Conservation (phyloP, 2,113 vertebrate species). For the Sylvia atricapilla region DNA sequence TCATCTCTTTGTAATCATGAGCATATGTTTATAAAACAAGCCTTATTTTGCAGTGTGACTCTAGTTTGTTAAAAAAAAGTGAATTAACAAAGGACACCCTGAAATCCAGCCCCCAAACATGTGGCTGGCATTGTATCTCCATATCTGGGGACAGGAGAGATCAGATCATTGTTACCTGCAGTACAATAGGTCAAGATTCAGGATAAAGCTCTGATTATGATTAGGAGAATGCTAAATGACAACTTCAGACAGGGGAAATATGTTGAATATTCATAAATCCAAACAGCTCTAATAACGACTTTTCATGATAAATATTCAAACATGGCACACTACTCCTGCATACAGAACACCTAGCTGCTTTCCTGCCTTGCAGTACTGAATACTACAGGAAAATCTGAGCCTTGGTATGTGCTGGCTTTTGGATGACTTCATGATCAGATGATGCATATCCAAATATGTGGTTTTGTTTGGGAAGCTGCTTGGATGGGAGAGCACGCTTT, state of each 20-base stretch:
- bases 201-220: neutral
- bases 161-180: neutral
- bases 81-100: neutral
- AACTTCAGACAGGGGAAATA: neutral
- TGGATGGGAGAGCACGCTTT: neutral
- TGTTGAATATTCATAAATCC: slow-evolving; percentile 25
- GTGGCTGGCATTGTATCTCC: neutral
- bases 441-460: neutral
- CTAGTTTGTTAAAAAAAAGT: neutral
- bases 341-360: neutral
- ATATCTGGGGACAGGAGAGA: neutral
- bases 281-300: neutral
- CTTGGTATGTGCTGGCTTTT: neutral
- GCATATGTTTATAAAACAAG: neutral
- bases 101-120: neutral
- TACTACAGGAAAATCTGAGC: neutral
- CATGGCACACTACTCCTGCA: neutral
- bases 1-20: neutral
- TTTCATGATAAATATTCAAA: slow-evolving; percentile 38
- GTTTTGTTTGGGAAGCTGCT: neutral
- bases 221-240: slow-evolving; percentile 13
- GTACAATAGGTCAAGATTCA: neutral
- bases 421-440: neutral
- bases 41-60: neutral
- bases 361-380: neutral